Evolutionary conservation across 2,888 invertebrate species (phyloP).

Genomic region (Autographa gamma): DNA sequence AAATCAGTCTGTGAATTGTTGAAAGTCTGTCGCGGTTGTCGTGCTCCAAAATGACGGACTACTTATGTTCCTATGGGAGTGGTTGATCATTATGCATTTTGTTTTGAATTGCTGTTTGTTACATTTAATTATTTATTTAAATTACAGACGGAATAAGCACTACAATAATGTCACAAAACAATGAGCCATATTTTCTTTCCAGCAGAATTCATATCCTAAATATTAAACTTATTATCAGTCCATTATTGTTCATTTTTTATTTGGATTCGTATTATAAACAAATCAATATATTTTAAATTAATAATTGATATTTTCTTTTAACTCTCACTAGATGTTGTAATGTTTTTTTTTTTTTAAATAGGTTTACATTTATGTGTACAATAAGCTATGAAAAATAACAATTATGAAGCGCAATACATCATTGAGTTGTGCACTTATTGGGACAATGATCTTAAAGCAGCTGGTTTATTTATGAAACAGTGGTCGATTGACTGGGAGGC

Average conservation of each 20-base stretch:
- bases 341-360: constrained; percentile 38
- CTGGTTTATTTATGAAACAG: constrained; percentile 68
- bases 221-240: too few species aligned
- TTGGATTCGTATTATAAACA: too few species aligned
- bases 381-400: constrained; percentile 42
- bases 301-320: neutral
- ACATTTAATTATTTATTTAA: constrained; percentile 39
- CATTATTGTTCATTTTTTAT: too few species aligned
- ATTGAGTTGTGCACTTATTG: constrained; percentile 62
- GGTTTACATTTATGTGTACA: constrained; percentile 47
- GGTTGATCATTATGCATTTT: constrained; percentile 40
- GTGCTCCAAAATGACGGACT: constrained; percentile 37
- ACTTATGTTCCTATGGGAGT: constrained; percentile 32
- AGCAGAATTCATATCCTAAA: too few species aligned
- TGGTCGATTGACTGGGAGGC: constrained; percentile 65
- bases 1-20: constrained; percentile 40
- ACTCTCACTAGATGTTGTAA: constrained; percentile 37
- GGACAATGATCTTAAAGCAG: constrained; percentile 67
- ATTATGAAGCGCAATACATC: constrained; percentile 49
- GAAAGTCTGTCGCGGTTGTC: constrained; percentile 34
- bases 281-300: too few species aligned
- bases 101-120: constrained; percentile 44
- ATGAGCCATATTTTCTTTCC: too few species aligned
- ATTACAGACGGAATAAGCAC: constrained; percentile 29
- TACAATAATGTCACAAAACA: neutral